Conservation (phyloP, 2,888 invertebrate species). For the Lacanobia oleracea region DNA sequence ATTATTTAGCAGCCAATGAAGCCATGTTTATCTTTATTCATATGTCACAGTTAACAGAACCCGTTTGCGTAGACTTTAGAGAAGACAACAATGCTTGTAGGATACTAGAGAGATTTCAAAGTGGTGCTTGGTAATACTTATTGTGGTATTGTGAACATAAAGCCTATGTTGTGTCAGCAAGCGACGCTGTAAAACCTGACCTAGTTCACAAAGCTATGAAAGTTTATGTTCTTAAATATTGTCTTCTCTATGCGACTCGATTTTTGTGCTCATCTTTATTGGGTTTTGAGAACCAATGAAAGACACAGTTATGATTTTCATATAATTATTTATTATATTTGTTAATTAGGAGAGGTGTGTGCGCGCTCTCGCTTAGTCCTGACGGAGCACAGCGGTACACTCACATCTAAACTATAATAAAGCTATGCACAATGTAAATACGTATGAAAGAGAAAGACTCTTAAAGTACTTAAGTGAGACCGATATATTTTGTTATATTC, state of each 20-base stretch:
- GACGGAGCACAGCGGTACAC: no score
- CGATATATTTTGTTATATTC: no score
- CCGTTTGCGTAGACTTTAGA: conserved; percentile 24
- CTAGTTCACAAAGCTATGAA: conserved; percentile 28
- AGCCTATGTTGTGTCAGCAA: conserved; percentile 26
- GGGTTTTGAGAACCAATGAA: no score
- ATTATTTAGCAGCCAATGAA: conserved; percentile 14
- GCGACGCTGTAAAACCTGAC: conserved; percentile 32
- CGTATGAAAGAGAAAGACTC: no score
- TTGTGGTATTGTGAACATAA: conserved; percentile 59
- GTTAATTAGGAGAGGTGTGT: no score
- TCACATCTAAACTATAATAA: no score
- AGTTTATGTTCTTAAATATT: conserved; percentile 16
- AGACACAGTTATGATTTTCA: no score
- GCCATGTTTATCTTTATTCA: conserved; percentile 39
- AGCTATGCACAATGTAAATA: no score
- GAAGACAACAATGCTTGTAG: conserved; percentile 50
- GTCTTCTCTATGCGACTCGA: not conserved
- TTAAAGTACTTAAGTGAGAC: no score
- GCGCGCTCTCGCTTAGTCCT: no score
- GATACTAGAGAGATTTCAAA: conserved; percentile 51
- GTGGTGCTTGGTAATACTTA: conserved; percentile 61
- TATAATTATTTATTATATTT: no score
- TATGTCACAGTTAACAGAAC: conserved; percentile 47
- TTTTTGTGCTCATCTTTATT: not conserved